Conservation (phyloP, 2,113 vertebrate species). For the Pseudorasbora parva region DNA sequence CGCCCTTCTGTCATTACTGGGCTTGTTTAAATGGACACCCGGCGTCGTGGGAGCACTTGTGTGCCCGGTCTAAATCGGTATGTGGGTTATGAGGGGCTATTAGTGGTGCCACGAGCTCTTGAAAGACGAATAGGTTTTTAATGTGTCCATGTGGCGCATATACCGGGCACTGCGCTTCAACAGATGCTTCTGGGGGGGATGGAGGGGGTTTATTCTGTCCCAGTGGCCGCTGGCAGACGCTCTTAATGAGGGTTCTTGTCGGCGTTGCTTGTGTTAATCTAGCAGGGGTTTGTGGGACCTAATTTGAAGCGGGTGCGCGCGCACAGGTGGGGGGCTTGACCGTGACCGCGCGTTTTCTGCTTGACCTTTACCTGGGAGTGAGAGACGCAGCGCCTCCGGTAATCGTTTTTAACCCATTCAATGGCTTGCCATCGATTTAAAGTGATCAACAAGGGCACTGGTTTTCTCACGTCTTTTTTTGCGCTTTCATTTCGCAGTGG, state of each 20-base stretch:
- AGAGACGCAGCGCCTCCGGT: not conserved
- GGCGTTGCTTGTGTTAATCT: constrained; percentile 34
- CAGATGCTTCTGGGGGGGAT: constrained; percentile 67
- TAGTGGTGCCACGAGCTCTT: constrained; percentile 61
- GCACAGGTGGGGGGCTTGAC: not conserved
- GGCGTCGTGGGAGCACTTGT: constrained; percentile 57
- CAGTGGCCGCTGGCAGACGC: constrained; percentile 66
- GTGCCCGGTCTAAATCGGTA: constrained; percentile 57
- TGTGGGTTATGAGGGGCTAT: constrained; percentile 62
- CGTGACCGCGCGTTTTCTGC: constrained; percentile 25
- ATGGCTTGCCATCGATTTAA: constrained; percentile 23
- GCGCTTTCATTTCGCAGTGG: constrained; percentile 25
- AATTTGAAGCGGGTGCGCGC: constrained; percentile 23
- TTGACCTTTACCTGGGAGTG: constrained; percentile 41
- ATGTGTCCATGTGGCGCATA: constrained; percentile 61
- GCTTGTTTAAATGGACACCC: constrained; percentile 64
- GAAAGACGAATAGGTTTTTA: constrained; percentile 65
- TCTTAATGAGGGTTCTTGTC: constrained; percentile 46
- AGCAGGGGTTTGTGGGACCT: constrained; percentile 17
- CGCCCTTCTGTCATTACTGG: constrained; percentile 51
- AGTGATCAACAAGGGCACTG: not conserved
- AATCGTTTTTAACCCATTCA: not conserved
- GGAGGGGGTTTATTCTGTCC: constrained; percentile 59
- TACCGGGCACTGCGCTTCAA: constrained; percentile 56
- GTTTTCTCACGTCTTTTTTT: constrained; percentile 12